These are phyloP conservation scores for Cebidichthys violaceus DNA, from an alignment of 2,113 vertebrate genomes.

Conservation along the genomic window DNA sequence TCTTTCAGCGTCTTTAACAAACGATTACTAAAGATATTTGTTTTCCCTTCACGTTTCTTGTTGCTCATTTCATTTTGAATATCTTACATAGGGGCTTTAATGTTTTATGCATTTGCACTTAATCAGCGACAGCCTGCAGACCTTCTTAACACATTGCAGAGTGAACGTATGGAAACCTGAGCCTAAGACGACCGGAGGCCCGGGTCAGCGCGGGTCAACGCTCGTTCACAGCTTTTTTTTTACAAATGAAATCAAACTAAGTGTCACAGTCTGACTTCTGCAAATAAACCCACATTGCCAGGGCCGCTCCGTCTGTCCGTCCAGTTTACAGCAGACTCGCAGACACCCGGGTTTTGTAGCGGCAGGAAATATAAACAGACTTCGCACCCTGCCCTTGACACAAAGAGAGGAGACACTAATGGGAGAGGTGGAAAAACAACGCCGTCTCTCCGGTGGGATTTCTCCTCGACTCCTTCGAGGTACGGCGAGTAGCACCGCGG, in stretches of 20 bases:
- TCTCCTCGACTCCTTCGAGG: not conserved
- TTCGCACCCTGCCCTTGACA: constrained; percentile 45
- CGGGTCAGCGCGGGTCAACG: constrained; percentile 57
- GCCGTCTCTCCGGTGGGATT: constrained; percentile 2
- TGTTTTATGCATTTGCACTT: constrained; percentile 1
- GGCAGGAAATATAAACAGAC: constrained; percentile 67
- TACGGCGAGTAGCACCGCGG: constrained; percentile 8
- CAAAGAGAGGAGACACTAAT: constrained; percentile 52
- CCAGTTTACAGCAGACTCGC: constrained; percentile 39
- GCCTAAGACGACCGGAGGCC: constrained; percentile 24
- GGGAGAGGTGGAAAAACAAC: constrained; percentile 35
- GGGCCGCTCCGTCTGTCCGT: constrained; percentile 19
- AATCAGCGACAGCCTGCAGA: constrained; percentile 26
- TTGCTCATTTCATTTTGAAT: not conserved
- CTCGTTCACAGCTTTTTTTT: constrained; percentile 70
- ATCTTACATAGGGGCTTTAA: not conserved
- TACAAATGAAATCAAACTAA: constrained; percentile 71
- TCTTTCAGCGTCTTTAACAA: not conserved
- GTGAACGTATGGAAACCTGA: constrained; percentile 45
- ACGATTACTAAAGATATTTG: too few species aligned
- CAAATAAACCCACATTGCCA: constrained; percentile 70
- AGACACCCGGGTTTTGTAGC: constrained; percentile 32
- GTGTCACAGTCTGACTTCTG: constrained; percentile 68
- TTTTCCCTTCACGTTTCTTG: not conserved
- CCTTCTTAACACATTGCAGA: constrained; percentile 15